A percentile compares a stretch with the other conserved stretches of the same genome.
Evolutionary conservation across 2,797 vertebrate species (phyloP).

Genomic region (Sphenopsis melanotis): DNA sequence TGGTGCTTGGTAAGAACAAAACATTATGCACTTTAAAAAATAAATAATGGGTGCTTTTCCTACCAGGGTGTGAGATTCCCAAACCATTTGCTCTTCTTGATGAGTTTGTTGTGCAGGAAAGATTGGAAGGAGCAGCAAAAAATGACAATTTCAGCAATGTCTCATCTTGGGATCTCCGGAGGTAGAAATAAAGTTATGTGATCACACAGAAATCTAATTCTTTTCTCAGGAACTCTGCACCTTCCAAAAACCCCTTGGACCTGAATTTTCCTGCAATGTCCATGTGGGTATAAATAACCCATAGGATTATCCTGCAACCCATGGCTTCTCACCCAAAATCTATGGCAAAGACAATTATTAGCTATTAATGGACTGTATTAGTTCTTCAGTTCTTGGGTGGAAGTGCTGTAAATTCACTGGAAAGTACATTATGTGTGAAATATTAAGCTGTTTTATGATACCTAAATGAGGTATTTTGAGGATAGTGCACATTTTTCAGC

Average conservation of each 20-base stretch:
- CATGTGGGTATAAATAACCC: fast-evolving
- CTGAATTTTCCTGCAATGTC: background rate
- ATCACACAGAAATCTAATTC: background rate
- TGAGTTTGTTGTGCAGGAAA: background rate
- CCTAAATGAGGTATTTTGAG: background rate
- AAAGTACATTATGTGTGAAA: background rate
- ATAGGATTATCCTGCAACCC: background rate
- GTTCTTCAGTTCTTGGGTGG: background rate
- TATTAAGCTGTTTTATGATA: background rate
- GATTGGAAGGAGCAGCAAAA: background rate
- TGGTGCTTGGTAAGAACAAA: background rate
- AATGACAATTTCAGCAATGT: background rate
- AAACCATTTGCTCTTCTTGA: background rate
- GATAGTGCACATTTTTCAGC: background rate
- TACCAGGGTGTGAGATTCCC: background rate
- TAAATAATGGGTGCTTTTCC: background rate
- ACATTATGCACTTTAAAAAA: background rate
- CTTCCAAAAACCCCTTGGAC: background rate
- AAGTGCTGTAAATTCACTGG: background rate
- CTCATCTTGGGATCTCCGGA: background rate
- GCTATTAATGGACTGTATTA: background rate
- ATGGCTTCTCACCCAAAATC: background rate
- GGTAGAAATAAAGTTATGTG: background rate
- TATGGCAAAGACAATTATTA: background rate
- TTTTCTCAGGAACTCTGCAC: background rate